phyloP scores from a whole-genome alignment of 2,797 vertebrate species.

The Peromyscus melanophrys region DNA sequence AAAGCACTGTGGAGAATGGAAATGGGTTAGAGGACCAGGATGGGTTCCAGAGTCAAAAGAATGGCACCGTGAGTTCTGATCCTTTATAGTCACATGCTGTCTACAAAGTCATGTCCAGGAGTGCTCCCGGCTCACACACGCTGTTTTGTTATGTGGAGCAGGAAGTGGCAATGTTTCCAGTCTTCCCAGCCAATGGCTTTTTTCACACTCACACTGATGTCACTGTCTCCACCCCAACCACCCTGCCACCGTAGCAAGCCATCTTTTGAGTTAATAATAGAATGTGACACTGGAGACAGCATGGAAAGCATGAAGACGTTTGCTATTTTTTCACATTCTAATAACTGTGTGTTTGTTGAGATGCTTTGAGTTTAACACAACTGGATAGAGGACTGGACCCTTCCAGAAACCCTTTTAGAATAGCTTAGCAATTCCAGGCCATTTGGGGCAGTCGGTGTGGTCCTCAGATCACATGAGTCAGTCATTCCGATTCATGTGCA shows the following conservation, averaged over 20 bases:
- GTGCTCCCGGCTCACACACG: not conserved
- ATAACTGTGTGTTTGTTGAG: not conserved
- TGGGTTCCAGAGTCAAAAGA: not conserved
- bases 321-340: not conserved
- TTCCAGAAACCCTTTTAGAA: not conserved
- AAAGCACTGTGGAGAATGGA: not conserved
- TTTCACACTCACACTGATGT: not conserved
- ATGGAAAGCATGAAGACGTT: conserved; percentile 16
- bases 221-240: not conserved
- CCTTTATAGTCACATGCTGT: not conserved
- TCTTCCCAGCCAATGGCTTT: not conserved
- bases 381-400: not conserved
- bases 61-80: not conserved
- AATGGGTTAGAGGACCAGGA: not conserved
- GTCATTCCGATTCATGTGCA: not conserved
- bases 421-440: not conserved
- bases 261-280: conserved; percentile 27
- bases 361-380: not conserved
- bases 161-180: not conserved
- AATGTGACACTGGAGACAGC: not conserved
- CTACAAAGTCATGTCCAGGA: not conserved
- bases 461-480: not conserved
- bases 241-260: not conserved
- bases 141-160: not conserved
- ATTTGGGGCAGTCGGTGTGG: not conserved